These are phyloP conservation scores for Centropristis striata DNA, from an alignment of 2,113 vertebrate genomes.

Conservation along the genomic window DNA sequence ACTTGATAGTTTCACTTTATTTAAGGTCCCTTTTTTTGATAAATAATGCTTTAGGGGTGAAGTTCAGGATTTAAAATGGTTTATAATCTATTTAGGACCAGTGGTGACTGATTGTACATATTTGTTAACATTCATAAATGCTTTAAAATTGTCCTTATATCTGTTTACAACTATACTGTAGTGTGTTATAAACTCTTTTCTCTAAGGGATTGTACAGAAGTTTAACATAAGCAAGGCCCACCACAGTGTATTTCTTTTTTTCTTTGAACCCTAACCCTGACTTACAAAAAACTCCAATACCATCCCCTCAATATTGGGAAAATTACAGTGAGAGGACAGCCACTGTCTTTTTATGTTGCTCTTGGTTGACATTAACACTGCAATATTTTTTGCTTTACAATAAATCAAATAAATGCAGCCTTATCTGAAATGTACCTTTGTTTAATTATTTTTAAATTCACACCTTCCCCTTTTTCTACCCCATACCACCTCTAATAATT, in stretches of 20 bases:
- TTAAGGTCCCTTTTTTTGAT: background rate
- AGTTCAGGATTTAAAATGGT: background rate
- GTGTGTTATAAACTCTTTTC: background rate
- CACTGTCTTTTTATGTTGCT: background rate
- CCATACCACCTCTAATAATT: background rate
- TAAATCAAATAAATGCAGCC: background rate
- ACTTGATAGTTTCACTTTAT: background rate
- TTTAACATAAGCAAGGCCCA: background rate
- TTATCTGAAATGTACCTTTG: too few species aligned
- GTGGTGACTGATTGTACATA: too few species aligned
- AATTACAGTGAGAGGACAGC: background rate
- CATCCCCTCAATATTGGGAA: background rate
- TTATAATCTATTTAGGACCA: too few species aligned
- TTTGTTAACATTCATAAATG: background rate
- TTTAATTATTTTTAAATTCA: too few species aligned
- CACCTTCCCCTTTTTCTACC: too few species aligned
- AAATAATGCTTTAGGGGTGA: too few species aligned
- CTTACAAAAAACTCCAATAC: background rate
- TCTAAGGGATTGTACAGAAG: background rate
- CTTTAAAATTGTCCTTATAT: background rate
- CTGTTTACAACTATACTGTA: too few species aligned
- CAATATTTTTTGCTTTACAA: background rate
- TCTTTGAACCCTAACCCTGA: background rate
- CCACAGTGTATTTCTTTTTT: background rate
- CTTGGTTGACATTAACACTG: background rate